Percentiles rank a stretch among this genome's conserved stretches.
These are phyloP conservation scores for Physella acuta DNA, from an alignment of 1,140 invertebrate genomes.

Conservation along the genomic window DNA sequence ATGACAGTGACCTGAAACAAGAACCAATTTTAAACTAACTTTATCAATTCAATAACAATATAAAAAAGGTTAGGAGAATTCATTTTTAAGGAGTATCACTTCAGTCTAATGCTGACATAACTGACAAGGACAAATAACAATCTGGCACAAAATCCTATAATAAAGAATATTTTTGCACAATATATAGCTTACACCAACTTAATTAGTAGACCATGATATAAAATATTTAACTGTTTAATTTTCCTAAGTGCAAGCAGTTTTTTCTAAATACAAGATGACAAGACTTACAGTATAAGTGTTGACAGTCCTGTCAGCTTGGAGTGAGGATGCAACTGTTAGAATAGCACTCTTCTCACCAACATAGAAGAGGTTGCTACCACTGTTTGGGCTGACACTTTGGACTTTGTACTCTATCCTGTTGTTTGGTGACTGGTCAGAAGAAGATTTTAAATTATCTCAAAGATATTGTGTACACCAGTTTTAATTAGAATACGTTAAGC, in stretches of 20 bases:
- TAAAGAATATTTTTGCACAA: too few species aligned
- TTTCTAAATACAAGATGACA: not conserved
- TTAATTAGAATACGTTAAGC: not conserved
- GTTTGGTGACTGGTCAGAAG: constrained; percentile 15
- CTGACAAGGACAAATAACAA: too few species aligned
- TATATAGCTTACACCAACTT: too few species aligned
- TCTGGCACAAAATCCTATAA: too few species aligned
- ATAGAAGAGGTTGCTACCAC: constrained; percentile 7
- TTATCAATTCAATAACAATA: too few species aligned
- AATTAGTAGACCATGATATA: not conserved
- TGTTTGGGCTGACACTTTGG: not conserved
- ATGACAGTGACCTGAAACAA: constrained; percentile 14
- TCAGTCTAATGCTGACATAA: too few species aligned
- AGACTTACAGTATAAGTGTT: not conserved
- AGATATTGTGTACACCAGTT: not conserved
- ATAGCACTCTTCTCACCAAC: not conserved
- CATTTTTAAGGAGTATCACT: too few species aligned
- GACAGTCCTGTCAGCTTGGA: not conserved
- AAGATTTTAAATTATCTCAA: not conserved
- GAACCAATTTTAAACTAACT: too few species aligned
- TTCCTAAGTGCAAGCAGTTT: not conserved
- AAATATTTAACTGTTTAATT: not conserved
- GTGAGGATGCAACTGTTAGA: constrained; percentile 3
- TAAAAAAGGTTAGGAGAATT: too few species aligned
- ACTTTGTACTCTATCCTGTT: constrained; percentile 11